Conservation (phyloP, 2,888 invertebrate genomes). For the Microdon myrmicae region DNA sequence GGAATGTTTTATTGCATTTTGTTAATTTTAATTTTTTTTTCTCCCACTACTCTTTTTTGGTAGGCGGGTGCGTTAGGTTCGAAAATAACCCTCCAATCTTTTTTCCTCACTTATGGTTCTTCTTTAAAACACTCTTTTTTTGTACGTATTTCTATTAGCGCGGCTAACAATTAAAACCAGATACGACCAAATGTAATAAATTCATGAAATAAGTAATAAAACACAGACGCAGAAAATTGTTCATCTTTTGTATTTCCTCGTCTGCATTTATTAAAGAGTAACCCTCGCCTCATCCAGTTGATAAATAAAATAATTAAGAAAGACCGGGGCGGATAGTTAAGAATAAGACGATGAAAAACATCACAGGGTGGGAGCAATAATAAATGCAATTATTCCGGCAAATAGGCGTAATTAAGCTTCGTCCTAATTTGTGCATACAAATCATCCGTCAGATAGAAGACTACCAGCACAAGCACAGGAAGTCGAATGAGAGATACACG, state of each 20-base stretch:
- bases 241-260: neutral
- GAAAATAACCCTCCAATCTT: conserved; percentile 28
- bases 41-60: too few relatives aligned
- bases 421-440: conserved; percentile 45
- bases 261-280: conserved; percentile 3
- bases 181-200: conserved; percentile 33
- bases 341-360: too few relatives aligned
- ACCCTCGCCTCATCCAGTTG: conserved; percentile 9
- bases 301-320: conserved; percentile 42
- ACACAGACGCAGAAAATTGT: conserved; percentile 35
- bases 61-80: conserved; percentile 28
- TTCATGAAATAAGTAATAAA: conserved; percentile 48
- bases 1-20: conserved; percentile 44
- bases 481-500: conserved; percentile 1
- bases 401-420: conserved; percentile 43
- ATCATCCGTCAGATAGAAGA: conserved; percentile 21
- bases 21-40: too few relatives aligned
- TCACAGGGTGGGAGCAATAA: conserved; percentile 38
- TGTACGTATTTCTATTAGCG: too few relatives aligned
- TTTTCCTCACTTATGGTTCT: too few relatives aligned
- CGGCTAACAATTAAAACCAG: conserved; percentile 45
- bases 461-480: too few relatives aligned
- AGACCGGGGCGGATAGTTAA: too few relatives aligned
- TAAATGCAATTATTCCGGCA: conserved; percentile 44
- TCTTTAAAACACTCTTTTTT: too few relatives aligned